Base-by-base conservation (phyloP, 2,113 vertebrate species). In the Phasianus colchicus region DNA sequence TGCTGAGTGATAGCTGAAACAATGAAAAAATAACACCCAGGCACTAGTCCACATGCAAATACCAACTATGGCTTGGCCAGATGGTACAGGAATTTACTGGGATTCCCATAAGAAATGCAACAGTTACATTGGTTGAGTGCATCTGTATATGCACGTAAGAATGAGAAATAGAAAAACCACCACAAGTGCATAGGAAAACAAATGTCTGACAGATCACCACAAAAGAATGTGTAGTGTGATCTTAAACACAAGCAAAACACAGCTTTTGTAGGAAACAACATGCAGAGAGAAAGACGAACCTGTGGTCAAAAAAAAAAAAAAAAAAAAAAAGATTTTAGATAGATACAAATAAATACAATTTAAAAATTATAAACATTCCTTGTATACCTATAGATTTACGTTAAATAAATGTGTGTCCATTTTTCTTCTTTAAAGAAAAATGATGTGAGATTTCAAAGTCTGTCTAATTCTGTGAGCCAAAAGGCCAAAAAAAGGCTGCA, bases 21-120 rank as follows among this genome's bases (percentile, higher is more conserved):
- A 92, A 86, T 88, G 87, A 48, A 83, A 71, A 86, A 95, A 89
- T 88, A 58, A 83, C 89, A 92, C 93, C 89, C 88, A 92, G 73
- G 85, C 91, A 73, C 64, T 67, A 75, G 82, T 71, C 25, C 88
- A 52, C 47, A 61, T 86, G 92, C 60, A 91, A 91, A 77, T 78
- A 52, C 64, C 72, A n/a, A 4, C 52, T 74, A 54, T 21, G 43
- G 32, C 82, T 80, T 32, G 43, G 54, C 63, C 92, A 92, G 81
- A 90, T 89, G 82, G 84, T n/a, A 11, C 48, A 48, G 66, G 55
- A 45, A 16, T 48, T 72, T 21, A 29, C 12, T 19, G 85, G 66
- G 75, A 30, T 63, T 91, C 64, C 77, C 1, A 1, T 78, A 55
- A 43, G 78, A 67, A 93, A 65, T 40, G 64, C 91, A 92, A 69